Evolutionary conservation across 30 jellyfish, hydroid and myxozoan species (phyloP).

Genomic region (Aurelia coerulea): DNA sequence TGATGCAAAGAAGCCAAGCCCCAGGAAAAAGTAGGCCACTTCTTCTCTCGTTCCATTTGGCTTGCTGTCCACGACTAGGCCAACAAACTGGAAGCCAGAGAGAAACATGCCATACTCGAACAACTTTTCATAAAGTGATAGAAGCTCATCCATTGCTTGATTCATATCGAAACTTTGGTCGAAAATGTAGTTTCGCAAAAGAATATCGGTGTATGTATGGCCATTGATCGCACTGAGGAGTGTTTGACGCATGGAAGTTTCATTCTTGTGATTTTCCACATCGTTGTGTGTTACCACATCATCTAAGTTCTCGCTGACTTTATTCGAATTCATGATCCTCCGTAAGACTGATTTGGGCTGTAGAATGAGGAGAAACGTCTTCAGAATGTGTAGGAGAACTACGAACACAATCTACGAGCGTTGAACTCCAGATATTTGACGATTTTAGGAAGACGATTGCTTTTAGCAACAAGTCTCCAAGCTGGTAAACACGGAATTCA

Average conservation of each 20-base stretch:
- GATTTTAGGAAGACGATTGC: too few relatives aligned
- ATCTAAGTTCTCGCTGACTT: too few relatives aligned
- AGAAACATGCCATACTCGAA: constrained; percentile 73
- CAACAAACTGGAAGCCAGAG: constrained; percentile 68
- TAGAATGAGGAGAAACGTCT: too few relatives aligned
- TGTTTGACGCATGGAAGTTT: not conserved
- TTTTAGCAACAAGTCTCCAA: too few relatives aligned
- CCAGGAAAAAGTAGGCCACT: constrained; percentile 53
- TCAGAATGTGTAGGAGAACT: too few relatives aligned
- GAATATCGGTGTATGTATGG: constrained; percentile 53
- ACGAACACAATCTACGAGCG: too few relatives aligned
- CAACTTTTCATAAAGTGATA: constrained; percentile 53
- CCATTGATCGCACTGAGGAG: constrained; percentile 32
- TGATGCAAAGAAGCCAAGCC: constrained; percentile 60
- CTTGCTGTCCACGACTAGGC: constrained; percentile 56
- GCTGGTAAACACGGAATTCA: too few relatives aligned
- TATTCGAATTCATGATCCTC: too few relatives aligned
- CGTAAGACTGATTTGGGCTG: too few relatives aligned
- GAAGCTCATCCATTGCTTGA: constrained; percentile 35
- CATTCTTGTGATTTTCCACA: not conserved
- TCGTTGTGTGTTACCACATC: too few relatives aligned
- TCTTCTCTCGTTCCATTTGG: constrained; percentile 67
- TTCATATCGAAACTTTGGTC: constrained; percentile 1
- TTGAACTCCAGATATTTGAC: too few relatives aligned
- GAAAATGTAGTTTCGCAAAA: constrained; percentile 35